phyloP scores from a whole-genome alignment of 2,113 vertebrate species.

The Morone chrysops region DNA sequence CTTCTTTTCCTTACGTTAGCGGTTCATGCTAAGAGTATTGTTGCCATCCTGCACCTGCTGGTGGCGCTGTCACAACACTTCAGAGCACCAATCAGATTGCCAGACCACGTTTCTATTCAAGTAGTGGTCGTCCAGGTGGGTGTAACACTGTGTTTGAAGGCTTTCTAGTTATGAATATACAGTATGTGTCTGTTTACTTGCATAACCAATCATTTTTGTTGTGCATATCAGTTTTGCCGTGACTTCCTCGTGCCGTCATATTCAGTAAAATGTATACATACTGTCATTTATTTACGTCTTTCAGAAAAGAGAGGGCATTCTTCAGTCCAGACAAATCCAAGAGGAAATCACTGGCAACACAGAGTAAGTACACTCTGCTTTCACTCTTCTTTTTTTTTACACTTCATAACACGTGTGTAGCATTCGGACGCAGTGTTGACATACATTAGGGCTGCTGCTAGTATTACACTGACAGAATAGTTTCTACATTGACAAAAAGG shows the following conservation, averaged over 20 bases:
- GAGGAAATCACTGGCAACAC: constrained; percentile 99
- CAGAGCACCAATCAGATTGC: constrained; percentile 95
- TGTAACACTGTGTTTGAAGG: not conserved
- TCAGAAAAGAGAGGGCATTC: constrained; percentile 98
- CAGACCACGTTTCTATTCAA: constrained; percentile 97
- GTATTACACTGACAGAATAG: not conserved
- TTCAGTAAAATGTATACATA: not conserved
- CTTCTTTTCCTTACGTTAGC: constrained; percentile 77
- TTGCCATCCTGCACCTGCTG: constrained; percentile 96
- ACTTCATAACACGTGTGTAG: not conserved
- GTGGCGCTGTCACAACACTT: constrained; percentile 97
- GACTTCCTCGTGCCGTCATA: not conserved
- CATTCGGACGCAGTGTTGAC: not conserved
- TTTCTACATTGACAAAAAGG: not conserved
- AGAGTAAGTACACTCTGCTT: constrained; percentile 87
- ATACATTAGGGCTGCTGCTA: not conserved
- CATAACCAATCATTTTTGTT: not conserved
- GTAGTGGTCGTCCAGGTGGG: constrained; percentile 97
- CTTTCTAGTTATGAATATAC: not conserved
- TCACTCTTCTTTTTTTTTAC: not conserved
- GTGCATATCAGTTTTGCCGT: not conserved
- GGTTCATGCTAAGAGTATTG: constrained; percentile 96
- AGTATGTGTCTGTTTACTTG: not conserved
- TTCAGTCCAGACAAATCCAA: constrained; percentile 97
- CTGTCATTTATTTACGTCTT: constrained; percentile 24